Evolutionary conservation across 2,113 vertebrate species (phyloP), one percentile per base, ranked within the genome.

Genomic region (Pelmatolapia mariae): DNA sequence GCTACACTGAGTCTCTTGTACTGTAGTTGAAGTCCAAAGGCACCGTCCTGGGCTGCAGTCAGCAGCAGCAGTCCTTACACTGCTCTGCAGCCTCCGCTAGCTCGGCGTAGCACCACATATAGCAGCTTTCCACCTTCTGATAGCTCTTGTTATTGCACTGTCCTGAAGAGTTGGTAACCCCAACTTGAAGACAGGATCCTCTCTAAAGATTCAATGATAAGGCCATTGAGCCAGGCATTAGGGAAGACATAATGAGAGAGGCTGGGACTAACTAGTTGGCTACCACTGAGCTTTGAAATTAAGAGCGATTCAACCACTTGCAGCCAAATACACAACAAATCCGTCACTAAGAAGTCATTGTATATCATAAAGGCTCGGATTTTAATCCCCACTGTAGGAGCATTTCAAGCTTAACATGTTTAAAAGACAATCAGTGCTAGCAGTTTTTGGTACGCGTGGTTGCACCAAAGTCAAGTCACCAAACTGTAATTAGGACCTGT

Each of bases 301-400:
- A 26, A 71, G 66, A 38, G 33, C 4, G 13, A 45, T 16, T 26
- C 22, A 73, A 73, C 66, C 38, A 73, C 38, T 43, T 73, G 13
- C n/a, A 43, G 66, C 1, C 38, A 50, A 78, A 29, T 76, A 5
- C 16, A 50, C 24, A 78, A 19, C 7, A 78, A 29, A 47, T 19
- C 71, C 6, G 11, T 50, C 71, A 8, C 40, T 47, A 76, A 76
- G 43, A 76, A 8, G 71, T 50, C 40, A 2, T 18, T 76, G 68
- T 19, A 18, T 11, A 50, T 50, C 0, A 78, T 19, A 78, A 50
- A 19, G 24, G 0, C 0, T 47, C 0, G 0, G 0, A 0, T 31
- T 50, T 78, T 78, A 29, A 78, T 3, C 9, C 24, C 71, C 10
- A 38, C 66, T 10, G 4, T 43, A 6, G 5, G 4, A 26, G 22